Conservation (phyloP, 2,888 invertebrate genomes). For the Lamellibrachia columna region DNA sequence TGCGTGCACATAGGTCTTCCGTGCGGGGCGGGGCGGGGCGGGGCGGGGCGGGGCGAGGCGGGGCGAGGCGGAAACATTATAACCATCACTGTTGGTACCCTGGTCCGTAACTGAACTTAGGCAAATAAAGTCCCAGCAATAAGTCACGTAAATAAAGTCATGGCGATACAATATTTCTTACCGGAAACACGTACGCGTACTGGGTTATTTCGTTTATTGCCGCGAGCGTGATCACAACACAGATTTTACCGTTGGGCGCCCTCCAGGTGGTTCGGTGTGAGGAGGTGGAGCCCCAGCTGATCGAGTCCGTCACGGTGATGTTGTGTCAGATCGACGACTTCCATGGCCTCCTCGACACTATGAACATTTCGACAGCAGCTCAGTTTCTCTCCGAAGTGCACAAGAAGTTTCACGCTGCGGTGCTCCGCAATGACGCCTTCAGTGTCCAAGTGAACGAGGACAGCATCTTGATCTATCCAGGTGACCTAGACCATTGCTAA, state of each 20-base stretch:
- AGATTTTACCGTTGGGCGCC: not conserved
- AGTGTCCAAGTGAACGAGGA: not conserved
- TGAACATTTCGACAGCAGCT: not conserved
- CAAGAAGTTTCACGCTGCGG: not conserved
- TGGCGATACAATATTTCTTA: not conserved
- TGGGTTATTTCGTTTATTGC: too few species aligned
- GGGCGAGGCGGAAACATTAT: too few species aligned
- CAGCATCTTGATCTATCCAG: not conserved
- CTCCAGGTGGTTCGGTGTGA: not conserved
- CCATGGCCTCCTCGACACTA: not conserved
- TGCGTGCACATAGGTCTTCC: not conserved
- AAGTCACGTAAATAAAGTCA: not conserved
- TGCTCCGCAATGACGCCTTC: not conserved
- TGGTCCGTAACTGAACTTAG: too few species aligned
- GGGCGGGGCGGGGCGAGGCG: too few species aligned
- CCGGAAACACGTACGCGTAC: not conserved
- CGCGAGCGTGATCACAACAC: too few species aligned
- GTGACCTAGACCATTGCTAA: not conserved
- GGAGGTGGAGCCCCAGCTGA: not conserved
- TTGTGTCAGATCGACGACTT: not conserved
- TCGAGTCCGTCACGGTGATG: constrained; percentile 2
- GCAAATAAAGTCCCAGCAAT: not conserved
- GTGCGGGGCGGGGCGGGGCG: too few species aligned
- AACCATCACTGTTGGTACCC: too few species aligned
- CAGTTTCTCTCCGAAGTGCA: not conserved